These are phyloP conservation scores for Dromiciops gliroides DNA, from an alignment of 2,113 vertebrate species.

Conservation along the genomic window DNA sequence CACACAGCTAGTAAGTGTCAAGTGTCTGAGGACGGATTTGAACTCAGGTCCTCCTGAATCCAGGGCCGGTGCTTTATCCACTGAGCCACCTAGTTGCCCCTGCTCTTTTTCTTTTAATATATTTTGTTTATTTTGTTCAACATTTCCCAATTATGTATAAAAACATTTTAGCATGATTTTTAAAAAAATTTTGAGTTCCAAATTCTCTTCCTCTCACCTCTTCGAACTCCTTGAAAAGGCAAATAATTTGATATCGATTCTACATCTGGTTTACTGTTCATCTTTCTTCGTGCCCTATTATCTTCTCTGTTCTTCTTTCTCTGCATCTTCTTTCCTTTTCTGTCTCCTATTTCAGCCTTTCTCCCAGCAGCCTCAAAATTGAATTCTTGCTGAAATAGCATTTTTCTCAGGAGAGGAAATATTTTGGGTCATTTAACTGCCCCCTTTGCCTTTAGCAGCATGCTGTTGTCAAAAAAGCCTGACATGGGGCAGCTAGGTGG, in stretches of 20 bases:
- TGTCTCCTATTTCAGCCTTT: neutral
- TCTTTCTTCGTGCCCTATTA: slow-evolving; percentile 7
- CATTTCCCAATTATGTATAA: neutral
- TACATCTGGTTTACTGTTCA: neutral
- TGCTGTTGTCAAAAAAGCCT: neutral
- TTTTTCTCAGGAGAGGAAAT: neutral
- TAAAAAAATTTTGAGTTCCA: no score
- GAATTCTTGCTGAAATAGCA: neutral
- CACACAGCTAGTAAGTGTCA: no score
- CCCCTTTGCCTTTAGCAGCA: neutral
- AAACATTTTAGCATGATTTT: neutral
- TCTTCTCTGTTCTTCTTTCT: neutral
- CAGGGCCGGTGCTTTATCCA: no score
- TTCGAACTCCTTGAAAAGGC: no score
- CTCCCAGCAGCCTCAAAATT: neutral
- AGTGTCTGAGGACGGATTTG: no score
- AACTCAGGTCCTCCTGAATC: no score
- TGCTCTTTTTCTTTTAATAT: neutral
- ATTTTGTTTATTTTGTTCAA: neutral
- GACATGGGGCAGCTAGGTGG: no score
- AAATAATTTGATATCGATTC: neutral
- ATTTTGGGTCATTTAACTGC: neutral
- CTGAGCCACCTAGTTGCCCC: no score
- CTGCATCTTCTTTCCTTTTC: slow-evolving; percentile 14
- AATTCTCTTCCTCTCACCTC: no score